Conservation (phyloP, 2,113 vertebrate genomes). For the Tinamus guttatus region DNA sequence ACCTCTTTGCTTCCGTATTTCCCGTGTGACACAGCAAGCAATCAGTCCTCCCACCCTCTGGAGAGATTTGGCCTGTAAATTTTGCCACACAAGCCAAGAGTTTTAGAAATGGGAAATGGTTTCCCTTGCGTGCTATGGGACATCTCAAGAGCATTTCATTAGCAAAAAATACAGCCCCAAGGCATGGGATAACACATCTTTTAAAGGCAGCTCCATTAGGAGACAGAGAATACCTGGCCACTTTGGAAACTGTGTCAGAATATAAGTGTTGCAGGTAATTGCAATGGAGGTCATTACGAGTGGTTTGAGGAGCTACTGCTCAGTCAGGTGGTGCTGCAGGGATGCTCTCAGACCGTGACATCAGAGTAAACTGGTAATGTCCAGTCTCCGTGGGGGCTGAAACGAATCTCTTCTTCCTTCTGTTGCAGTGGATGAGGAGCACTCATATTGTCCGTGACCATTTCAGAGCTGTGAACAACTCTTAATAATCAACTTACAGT, state of each 20-base stretch:
- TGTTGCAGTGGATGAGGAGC: not conserved
- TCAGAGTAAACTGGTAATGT: not conserved
- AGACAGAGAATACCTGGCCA: not conserved
- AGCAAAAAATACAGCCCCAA: accelerated
- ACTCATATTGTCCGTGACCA: accelerated
- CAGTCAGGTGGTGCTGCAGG: not conserved
- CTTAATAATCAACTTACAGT: not conserved
- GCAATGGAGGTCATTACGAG: accelerated
- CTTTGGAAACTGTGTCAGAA: not conserved
- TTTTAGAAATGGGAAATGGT: accelerated
- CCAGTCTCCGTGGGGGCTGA: not conserved
- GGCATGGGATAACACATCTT: accelerated
- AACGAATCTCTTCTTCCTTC: not conserved
- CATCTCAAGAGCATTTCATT: not conserved
- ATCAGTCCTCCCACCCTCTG: not conserved
- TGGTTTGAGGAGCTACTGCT: not conserved
- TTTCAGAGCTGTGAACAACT: not conserved
- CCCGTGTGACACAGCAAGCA: not conserved
- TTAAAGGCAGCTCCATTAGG: not conserved
- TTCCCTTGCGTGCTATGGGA: not conserved
- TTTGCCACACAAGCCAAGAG: accelerated
- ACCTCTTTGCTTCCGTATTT: not conserved
- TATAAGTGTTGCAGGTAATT: accelerated
- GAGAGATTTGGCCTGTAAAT: accelerated
- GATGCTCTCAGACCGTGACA: accelerated